Evolutionary conservation across 2,888 invertebrate species (phyloP).

Genomic region (Stenolophus ochropezus): DNA sequence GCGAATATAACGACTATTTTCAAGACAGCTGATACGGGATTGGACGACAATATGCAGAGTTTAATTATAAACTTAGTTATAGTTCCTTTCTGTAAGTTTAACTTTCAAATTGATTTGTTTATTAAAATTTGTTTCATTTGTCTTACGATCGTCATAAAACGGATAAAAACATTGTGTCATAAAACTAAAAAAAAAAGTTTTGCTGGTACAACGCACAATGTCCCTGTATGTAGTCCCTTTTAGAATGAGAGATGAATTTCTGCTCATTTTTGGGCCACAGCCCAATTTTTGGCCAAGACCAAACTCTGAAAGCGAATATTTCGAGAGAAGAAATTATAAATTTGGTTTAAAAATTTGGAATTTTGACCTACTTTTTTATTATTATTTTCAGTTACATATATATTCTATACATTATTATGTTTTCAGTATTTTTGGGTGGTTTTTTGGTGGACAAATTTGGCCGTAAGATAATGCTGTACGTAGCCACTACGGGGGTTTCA

Average conservation of each 20-base stretch:
- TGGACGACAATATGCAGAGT: constrained; percentile 76
- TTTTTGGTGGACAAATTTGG: constrained; percentile 76
- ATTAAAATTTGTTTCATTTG: no score
- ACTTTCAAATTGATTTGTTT: background rate
- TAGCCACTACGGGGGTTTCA: constrained; percentile 76
- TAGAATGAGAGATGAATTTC: no score
- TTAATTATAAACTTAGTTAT: constrained; percentile 79
- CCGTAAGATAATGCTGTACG: constrained; percentile 75
- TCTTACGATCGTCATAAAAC: no score
- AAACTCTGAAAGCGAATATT: no score
- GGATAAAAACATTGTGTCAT: no score
- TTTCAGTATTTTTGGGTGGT: constrained; percentile 66
- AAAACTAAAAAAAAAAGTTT: no score
- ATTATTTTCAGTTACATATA: constrained; percentile 72
- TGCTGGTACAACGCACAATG: no score
- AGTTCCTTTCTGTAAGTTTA: constrained; percentile 73
- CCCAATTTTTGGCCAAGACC: no score
- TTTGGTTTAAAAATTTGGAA: constrained; percentile 77
- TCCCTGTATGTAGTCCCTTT: no score
- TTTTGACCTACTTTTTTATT: constrained; percentile 77
- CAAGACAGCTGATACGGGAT: constrained; percentile 73
- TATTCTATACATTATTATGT: background rate
- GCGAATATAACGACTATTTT: constrained; percentile 79
- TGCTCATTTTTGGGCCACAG: no score
- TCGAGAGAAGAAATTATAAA: no score